Percentiles rank a stretch among this genome's conserved stretches.
These are phyloP conservation scores for Gambusia holbrooki DNA, from an alignment of 2,113 vertebrate species.

Conservation along the genomic window DNA sequence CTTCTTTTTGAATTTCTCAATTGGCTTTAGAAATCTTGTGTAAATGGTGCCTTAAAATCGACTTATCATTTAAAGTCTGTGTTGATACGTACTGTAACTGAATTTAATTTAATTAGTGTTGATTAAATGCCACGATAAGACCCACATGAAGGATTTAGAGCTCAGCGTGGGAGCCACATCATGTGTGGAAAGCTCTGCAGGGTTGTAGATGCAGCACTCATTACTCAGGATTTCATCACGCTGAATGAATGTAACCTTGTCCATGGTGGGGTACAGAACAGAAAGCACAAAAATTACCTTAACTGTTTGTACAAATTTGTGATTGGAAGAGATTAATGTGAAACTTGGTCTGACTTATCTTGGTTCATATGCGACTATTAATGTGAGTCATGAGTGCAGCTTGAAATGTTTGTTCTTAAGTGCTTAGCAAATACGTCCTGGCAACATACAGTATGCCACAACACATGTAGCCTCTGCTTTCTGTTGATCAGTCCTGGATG, in stretches of 20 bases:
- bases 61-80: not conserved
- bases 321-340: not conserved
- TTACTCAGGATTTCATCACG: not conserved
- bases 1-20: too few species aligned
- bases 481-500: not conserved
- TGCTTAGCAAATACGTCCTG: not conserved
- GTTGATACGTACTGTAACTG: not conserved
- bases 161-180: not conserved
- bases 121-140: slow-evolving; percentile 3
- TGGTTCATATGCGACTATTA: not conserved
- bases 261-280: too few species aligned
- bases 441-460: not conserved
- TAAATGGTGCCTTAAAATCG: too few species aligned
- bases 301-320: not conserved
- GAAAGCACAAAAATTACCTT: too few species aligned
- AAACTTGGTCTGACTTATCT: not conserved
- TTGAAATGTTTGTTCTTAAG: not conserved
- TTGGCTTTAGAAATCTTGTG: too few species aligned
- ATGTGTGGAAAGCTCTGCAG: not conserved
- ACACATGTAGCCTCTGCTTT: not conserved
- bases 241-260: not conserved
- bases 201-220: too few species aligned
- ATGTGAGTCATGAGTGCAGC: not conserved
- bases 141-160: not conserved
- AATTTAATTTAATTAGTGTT: slow-evolving; percentile 3